Conservation (phyloP, 2,797 vertebrate species). For the Hirundo rustica region DNA sequence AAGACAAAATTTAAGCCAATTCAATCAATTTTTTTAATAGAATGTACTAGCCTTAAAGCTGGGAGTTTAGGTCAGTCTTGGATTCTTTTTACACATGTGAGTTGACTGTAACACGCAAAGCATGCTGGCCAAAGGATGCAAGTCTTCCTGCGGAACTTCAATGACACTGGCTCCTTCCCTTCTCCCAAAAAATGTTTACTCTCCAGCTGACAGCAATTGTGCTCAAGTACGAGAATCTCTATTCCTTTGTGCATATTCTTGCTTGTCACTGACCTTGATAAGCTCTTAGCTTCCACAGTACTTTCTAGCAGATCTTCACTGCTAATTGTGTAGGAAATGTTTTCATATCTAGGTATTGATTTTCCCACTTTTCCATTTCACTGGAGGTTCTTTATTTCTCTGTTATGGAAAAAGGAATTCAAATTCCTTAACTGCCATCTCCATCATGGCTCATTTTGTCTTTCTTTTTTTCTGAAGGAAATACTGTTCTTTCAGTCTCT, state of each 20-base stretch:
- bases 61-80: neutral
- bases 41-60: neutral
- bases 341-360: neutral
- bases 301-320: neutral
- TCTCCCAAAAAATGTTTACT: neutral
- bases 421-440: neutral
- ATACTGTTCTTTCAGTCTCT: neutral
- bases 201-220: neutral
- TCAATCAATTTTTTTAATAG: accelerated
- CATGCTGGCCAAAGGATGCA: accelerated
- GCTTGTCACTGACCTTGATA: neutral
- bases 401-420: neutral
- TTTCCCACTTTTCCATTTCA: neutral
- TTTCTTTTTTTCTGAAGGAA: neutral
- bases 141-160: neutral
- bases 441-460: neutral
- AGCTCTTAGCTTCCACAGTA: neutral
- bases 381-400: neutral
- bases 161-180: neutral
- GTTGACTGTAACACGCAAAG: neutral
- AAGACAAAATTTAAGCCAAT: neutral
- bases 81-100: neutral
- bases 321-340: neutral
- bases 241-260: neutral
- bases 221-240: neutral